Conservation (phyloP, 2,888 invertebrate genomes). For the Meghimatium bilineatum region DNA sequence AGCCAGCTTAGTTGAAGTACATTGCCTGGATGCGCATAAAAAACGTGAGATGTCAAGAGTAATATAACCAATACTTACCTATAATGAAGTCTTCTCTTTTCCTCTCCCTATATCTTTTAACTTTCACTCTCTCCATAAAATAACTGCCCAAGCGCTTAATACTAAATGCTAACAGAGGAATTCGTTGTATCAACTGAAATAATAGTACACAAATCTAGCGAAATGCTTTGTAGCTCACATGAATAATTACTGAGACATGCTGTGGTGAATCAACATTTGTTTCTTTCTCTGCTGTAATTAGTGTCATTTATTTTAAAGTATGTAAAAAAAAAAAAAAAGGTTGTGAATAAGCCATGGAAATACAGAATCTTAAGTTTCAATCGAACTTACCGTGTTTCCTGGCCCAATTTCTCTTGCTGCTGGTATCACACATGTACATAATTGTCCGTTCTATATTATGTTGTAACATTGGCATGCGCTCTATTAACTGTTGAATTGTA, state of each 20-base stretch:
- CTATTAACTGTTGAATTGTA: slow-evolving; percentile 43
- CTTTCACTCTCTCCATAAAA: slow-evolving; percentile 41
- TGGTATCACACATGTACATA: slow-evolving; percentile 38
- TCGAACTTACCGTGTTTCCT: slow-evolving; percentile 28
- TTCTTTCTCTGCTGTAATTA: too few species aligned
- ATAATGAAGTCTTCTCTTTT: neutral
- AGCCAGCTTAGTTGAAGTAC: too few species aligned
- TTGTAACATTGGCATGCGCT: slow-evolving; percentile 39
- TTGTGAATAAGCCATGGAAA: too few species aligned
- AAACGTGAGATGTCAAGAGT: too few species aligned
- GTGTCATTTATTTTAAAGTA: too few species aligned
- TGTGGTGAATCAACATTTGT: neutral
- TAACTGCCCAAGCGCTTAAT: slow-evolving; percentile 19
- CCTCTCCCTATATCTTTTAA: slow-evolving; percentile 30
- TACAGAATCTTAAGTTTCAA: neutral
- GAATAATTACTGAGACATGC: neutral
- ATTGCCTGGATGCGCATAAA: too few species aligned
- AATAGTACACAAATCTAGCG: neutral
- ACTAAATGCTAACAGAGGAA: slow-evolving; percentile 34
- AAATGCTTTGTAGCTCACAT: neutral
- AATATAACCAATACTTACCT: slow-evolving; percentile 16
- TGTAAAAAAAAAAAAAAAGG: too few species aligned
- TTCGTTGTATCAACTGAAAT: slow-evolving; percentile 33
- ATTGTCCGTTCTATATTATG: slow-evolving; percentile 26
- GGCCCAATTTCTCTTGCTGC: slow-evolving; percentile 41